Evolutionary conservation across 2,797 vertebrate species (phyloP).

Genomic region (Melanotaenia parkinsoni): DNA sequence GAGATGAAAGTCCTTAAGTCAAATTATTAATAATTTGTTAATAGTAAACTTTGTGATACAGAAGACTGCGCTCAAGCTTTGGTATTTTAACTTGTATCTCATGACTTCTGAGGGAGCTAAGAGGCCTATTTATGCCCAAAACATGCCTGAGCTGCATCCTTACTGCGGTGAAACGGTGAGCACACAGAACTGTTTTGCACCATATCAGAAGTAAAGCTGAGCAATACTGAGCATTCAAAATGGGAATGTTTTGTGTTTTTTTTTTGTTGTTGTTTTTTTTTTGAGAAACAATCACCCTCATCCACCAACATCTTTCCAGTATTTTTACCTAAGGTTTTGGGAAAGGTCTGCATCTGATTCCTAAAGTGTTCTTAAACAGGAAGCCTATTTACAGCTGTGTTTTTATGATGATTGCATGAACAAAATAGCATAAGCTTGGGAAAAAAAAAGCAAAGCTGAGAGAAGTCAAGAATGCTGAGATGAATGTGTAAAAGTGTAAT

Average conservation of each 20-base stretch:
- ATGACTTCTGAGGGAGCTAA: conserved; percentile 27
- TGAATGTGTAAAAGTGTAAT: neutral
- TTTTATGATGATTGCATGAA: neutral
- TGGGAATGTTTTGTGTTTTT: neutral
- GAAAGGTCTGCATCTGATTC: neutral
- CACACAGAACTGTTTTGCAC: too few species aligned
- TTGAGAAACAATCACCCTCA: neutral
- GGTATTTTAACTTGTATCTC: conserved; percentile 28
- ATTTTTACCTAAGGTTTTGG: neutral
- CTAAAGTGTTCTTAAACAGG: neutral
- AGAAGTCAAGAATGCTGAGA: neutral
- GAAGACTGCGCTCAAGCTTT: conserved; percentile 36
- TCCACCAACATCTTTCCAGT: neutral
- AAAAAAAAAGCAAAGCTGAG: neutral
- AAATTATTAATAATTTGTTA: conserved; percentile 10
- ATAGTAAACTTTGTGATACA: conserved; percentile 13
- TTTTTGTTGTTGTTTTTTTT: too few species aligned
- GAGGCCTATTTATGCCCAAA: conserved; percentile 11
- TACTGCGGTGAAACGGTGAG: neutral
- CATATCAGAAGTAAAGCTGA: neutral
- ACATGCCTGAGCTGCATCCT: neutral
- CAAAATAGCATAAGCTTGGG: neutral
- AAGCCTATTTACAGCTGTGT: neutral
- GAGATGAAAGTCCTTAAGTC: conserved; percentile 1
- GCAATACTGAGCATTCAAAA: neutral